A percentile compares a stretch with the other conserved stretches of the same genome.
Evolutionary conservation across 2,797 vertebrate genomes (phyloP).

Genomic region (Podarcis siculus): DNA sequence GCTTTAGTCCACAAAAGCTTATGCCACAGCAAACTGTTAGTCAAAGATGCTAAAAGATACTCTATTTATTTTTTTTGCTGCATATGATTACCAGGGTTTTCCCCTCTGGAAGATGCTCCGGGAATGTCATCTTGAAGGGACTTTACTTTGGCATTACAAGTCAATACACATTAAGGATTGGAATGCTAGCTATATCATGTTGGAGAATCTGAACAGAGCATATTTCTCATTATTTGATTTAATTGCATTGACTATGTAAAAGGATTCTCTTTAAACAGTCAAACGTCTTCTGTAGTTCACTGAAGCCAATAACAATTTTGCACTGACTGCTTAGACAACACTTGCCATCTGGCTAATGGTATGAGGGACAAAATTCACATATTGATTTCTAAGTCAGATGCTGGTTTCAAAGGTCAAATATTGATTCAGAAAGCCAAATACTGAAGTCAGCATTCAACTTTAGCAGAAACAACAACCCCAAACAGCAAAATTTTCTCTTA

Average conservation of each 20-base stretch:
- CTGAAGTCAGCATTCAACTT: constrained; percentile 25
- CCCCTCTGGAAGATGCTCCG: background rate
- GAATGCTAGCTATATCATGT: background rate
- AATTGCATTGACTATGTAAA: background rate
- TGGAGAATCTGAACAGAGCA: background rate
- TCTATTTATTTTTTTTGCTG: background rate
- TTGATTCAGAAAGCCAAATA: constrained; percentile 14
- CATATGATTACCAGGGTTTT: background rate
- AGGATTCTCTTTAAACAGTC: constrained; percentile 2
- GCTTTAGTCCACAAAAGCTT: background rate
- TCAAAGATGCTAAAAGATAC: background rate
- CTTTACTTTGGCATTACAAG: background rate
- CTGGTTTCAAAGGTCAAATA: constrained; percentile 37
- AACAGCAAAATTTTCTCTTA: background rate
- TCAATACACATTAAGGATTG: background rate
- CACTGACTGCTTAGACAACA: constrained; percentile 19
- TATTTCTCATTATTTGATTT: constrained; percentile 16
- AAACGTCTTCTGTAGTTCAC: constrained; percentile 28
- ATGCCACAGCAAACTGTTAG: background rate
- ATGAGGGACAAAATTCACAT: constrained; percentile 35
- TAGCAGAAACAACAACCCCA: constrained; percentile 1
- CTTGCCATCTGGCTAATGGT: constrained; percentile 22
- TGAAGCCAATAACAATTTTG: constrained; percentile 34
- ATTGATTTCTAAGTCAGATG: constrained; percentile 35
- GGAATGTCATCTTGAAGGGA: background rate